Percentiles rank a stretch among this genome's conserved stretches.
Evolutionary conservation across 2,113 vertebrate genomes (phyloP).

Genomic region (Cyphomyrus discorhynchus): DNA sequence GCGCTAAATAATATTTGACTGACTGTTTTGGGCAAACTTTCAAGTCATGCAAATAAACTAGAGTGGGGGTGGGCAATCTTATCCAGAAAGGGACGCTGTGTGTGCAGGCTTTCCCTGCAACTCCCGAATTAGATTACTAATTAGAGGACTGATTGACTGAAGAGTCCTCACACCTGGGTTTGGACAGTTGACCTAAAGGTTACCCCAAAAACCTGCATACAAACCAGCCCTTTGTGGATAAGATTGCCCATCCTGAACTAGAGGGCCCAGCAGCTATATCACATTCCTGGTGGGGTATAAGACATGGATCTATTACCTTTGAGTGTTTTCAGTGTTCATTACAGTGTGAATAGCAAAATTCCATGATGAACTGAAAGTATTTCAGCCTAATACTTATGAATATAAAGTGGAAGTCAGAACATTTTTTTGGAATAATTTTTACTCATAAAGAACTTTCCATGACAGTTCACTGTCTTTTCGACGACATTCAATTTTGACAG

Average conservation of each 20-base stretch:
- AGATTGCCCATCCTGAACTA: background rate
- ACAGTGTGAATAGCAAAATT: background rate
- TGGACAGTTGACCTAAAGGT: no score
- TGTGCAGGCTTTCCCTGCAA: background rate
- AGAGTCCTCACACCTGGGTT: no score
- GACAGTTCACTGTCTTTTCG: background rate
- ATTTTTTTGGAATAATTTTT: background rate
- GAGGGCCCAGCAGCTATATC: background rate
- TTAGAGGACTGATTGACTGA: no score
- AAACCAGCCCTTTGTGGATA: no score
- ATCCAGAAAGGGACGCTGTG: no score
- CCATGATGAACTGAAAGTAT: background rate
- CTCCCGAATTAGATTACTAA: no score
- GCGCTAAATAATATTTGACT: background rate
- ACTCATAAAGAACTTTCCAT: background rate
- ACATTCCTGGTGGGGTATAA: background rate
- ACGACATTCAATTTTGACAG: background rate
- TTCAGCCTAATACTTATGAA: background rate
- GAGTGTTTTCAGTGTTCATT: background rate
- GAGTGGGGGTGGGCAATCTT: background rate
- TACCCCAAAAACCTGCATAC: no score
- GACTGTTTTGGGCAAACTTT: background rate
- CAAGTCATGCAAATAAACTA: background rate
- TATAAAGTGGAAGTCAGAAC: background rate
- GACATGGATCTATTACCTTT: background rate